Conservation (phyloP, 2,888 invertebrate species). For the Chymomyza amoena region DNA sequence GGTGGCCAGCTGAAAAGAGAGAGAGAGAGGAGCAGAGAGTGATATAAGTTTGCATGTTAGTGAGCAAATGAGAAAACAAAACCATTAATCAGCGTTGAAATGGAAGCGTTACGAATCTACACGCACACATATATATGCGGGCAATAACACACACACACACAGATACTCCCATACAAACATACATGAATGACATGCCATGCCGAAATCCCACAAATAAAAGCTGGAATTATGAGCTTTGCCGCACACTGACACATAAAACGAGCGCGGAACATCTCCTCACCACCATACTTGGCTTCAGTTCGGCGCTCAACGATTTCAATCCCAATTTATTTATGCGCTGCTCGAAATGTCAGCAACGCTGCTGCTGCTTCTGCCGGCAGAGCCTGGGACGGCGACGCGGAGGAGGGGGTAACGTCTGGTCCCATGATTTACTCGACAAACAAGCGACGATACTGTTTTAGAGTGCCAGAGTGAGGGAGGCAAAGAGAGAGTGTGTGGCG, state of each 20-base stretch:
- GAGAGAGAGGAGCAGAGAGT: conserved; percentile 6
- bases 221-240: conserved; percentile 71
- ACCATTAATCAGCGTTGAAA: conserved; percentile 65
- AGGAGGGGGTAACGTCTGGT: neutral
- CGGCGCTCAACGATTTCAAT: conserved; percentile 34
- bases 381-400: neutral
- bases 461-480: neutral
- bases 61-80: conserved; percentile 29
- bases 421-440: neutral
- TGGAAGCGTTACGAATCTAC: conserved; percentile 46
- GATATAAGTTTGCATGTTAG: conserved; percentile 8
- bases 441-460: neutral
- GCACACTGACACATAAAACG: neutral
- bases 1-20: conserved; percentile 16
- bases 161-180: conserved; percentile 15
- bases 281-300: neutral
- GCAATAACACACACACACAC: conserved; percentile 11
- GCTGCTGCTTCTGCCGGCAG: neutral
- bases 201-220: conserved; percentile 71
- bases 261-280: conserved; percentile 2
- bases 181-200: conserved; percentile 71
- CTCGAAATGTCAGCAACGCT: conserved; percentile 37
- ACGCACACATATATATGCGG: conserved; percentile 35
- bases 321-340: conserved; percentile 69
- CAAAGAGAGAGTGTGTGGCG: neutral